Evolutionary conservation across 2,113 vertebrate genomes (phyloP), one percentile per base, ranked within the genome.

Genomic region (Ardeotis arabs): DNA sequence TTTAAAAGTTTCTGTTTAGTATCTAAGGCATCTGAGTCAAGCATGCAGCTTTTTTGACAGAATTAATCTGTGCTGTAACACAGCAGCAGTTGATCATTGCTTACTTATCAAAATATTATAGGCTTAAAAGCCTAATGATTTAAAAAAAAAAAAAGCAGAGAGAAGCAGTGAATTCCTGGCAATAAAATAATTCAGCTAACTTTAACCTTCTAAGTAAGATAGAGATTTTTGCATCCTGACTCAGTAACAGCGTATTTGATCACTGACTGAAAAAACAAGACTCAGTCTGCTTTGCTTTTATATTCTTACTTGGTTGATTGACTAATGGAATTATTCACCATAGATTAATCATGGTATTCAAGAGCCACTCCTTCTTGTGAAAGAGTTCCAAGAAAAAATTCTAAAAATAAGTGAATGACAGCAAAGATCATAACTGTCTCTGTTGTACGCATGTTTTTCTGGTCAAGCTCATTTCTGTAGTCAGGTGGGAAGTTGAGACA

Each of bases 81-180:
- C 15, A 39, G 52, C 41, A 47, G 72, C 22, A 47, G 47, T 52
- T 95, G 47, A 56, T 77, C 21, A 31, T 28, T 89, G 20, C 8
- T 28, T 60, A 24, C 21, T 66, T 92, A 84, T 10, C 10, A 74
- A 69, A 74, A 63, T 50, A 66, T 19, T 58, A 24, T 35, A 21
- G 55, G 5, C 59, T 84, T 67, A 68, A 86, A 64, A 76, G n/a
- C 8, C 16, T 84, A 53, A 79, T 45, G 15, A 64, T 47, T 44
- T 0, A 55, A 55, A 29, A 10, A 23, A 31, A 11, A 28, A 23
- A 22, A 66, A 11, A 13, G 41, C 41, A 27, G 3, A 14, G 4
- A 60, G 17, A 16, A 8, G 0, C 19, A 23, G 5, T 0, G 0
- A 77, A 52, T 77, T 90, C 18, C 20, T 84, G 47, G 12, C 25